These are phyloP conservation scores for Dipus sagitta DNA, from an alignment of 2,797 vertebrate genomes.

Conservation along the genomic window DNA sequence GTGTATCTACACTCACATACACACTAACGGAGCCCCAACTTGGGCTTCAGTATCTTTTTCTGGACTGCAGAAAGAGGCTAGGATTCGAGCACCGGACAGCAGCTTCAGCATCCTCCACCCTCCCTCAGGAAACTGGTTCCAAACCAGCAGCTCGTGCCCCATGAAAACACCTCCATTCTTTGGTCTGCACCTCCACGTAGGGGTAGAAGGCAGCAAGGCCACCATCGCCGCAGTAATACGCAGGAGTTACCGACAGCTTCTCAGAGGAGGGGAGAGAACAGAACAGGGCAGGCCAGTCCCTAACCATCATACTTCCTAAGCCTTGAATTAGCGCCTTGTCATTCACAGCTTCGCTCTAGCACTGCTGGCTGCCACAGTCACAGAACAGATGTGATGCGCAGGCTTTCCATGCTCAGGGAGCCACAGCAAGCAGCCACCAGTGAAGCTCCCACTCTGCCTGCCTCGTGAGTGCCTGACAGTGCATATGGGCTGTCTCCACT, in stretches of 20 bases:
- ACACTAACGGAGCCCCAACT: neutral
- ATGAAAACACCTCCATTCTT: neutral
- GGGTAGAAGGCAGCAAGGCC: neutral
- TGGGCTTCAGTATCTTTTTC: neutral
- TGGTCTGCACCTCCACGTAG: neutral
- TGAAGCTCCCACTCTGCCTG: neutral
- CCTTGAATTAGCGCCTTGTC: constrained; percentile 78
- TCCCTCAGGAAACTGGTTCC: neutral
- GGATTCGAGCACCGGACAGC: neutral
- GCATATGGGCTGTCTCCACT: neutral
- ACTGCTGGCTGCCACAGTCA: constrained; percentile 29
- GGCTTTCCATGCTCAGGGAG: constrained; percentile 8
- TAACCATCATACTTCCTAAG: constrained; percentile 71
- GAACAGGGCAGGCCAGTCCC: constrained; percentile 39
- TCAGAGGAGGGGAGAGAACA: neutral
- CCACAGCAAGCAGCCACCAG: neutral
- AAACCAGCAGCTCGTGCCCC: neutral
- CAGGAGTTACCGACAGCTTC: constrained; percentile 66
- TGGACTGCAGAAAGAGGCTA: neutral
- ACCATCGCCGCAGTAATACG: neutral
- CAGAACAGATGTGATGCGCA: constrained; percentile 32
- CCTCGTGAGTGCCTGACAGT: neutral
- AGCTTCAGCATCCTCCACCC: neutral
- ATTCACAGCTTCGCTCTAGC: constrained; percentile 33
- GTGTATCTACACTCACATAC: neutral